Evolutionary conservation across 2,113 vertebrate genomes (phyloP), one percentile per base, ranked within the genome.

Genomic region (Amazona vittata): DNA sequence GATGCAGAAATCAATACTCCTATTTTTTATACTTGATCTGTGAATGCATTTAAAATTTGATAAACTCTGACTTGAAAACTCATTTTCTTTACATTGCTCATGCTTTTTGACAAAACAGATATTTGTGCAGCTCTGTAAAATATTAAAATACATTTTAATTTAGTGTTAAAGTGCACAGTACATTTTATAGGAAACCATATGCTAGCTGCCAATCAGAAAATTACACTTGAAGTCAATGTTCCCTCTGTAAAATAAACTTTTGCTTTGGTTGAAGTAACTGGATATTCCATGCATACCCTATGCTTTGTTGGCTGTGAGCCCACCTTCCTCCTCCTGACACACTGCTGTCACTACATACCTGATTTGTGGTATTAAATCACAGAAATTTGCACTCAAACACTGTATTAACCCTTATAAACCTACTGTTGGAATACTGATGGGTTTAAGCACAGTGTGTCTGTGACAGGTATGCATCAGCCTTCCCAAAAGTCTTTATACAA

Each of bases 101-200:
- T 28, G 93, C 85, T 97, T 92, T 88, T 91, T 92, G 96, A 98
- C 95, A 97, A 97, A 97, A 97, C 96, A 97, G 94, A 19, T 92
- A 96, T 95, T 97, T 98, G 94, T 97, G 97, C 97, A 97, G 97
- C 96, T 96, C 96, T 97, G 89, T 95, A 95, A 97, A 97, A 96
- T 96, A 98, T 82, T 97, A 98, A 98, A 97, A 98, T 97, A 97
- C 91, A 96, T 96, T 97, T 98, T 96, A 95, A 95, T 97, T 98
- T 97, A 97, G 90, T 92, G 96, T 97, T 98, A 98, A 98, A 98
- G 98, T 98, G 98, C 98, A 98, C 97, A 98, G 98, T 98, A 98
- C 95, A 81, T 97, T 70, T 91, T 79, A 94, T 53, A 98, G 96
- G 94, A 97, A 97, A 92, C 76, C 49, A 94, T 50, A 83, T 2